phyloP scores from a whole-genome alignment of 2,888 invertebrate species.

The Proisotoma minuta region DNA sequence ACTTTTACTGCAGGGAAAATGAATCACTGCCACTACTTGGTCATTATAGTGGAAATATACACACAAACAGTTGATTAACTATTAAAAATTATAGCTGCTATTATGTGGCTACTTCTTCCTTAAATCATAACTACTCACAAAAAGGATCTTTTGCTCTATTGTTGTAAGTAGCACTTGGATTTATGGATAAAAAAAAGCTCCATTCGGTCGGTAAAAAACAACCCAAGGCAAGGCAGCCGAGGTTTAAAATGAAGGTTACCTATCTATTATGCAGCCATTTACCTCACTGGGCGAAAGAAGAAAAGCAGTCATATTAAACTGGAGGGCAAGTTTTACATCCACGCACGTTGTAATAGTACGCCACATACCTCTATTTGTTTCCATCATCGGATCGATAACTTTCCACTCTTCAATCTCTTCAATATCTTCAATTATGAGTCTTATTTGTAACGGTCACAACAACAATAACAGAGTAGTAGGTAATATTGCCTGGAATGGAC shows the following conservation, averaged over 20 bases:
- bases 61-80: slow-evolving; percentile 5
- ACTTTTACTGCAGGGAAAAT: too few species aligned
- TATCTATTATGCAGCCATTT: background rate
- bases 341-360: background rate
- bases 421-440: slow-evolving; percentile 16
- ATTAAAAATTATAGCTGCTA: background rate
- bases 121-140: background rate
- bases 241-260: background rate
- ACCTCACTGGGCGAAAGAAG: background rate
- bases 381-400: slow-evolving; percentile 7
- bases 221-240: slow-evolving; percentile 1
- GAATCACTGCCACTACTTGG: slow-evolving; percentile 4
- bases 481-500: background rate
- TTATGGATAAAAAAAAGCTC: slow-evolving; percentile 1
- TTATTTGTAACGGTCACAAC: slow-evolving; percentile 14
- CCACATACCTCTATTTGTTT: background rate
- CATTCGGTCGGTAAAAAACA: background rate
- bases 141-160: background rate
- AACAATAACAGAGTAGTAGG: background rate
- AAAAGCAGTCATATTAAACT: too few species aligned
- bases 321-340: background rate
- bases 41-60: background rate
- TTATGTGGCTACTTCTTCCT: background rate
- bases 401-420: too few species aligned
- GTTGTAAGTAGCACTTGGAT: background rate